A percentile compares a stretch with the other conserved stretches of the same genome.
phyloP scores from a whole-genome alignment of 2,888 invertebrate genomes.

The Eubasilissa splendida region DNA sequence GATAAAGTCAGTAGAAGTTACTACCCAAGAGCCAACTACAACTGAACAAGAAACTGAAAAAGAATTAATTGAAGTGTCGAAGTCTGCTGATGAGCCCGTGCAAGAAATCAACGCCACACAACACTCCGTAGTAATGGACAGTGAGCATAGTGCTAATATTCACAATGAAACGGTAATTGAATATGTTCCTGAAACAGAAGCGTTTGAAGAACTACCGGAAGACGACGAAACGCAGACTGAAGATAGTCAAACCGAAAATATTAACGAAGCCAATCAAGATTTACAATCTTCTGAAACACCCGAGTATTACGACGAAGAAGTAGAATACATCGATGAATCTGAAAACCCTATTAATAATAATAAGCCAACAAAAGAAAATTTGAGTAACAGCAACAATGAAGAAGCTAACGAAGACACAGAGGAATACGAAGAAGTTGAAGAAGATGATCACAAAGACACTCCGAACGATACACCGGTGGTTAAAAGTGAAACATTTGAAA shows the following conservation, averaged over 20 bases:
- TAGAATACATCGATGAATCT: constrained; percentile 59
- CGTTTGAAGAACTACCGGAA: constrained; percentile 62
- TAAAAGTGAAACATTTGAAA: constrained; percentile 68
- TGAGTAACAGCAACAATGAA: constrained; percentile 44
- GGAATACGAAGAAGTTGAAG: constrained; percentile 63
- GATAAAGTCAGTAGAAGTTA: constrained; percentile 65
- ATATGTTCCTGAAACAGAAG: constrained; percentile 68
- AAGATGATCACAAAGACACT: constrained; percentile 61
- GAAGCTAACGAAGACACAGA: constrained; percentile 62
- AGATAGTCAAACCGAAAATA: constrained; percentile 45
- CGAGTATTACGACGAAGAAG: constrained; percentile 60
- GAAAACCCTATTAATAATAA: constrained; percentile 29
- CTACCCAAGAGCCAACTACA: constrained; percentile 50
- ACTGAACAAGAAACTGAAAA: constrained; percentile 25
- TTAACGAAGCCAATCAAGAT: constrained; percentile 53
- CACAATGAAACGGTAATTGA: constrained; percentile 60
- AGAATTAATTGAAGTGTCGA: not conserved
- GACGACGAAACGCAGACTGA: constrained; percentile 61
- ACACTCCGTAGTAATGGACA: constrained; percentile 20
- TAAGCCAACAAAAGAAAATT: not conserved
- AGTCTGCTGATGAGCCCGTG: not conserved
- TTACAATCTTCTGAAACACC: constrained; percentile 53
- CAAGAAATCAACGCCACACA: constrained; percentile 8
- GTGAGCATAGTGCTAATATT: constrained; percentile 60
- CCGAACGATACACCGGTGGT: constrained; percentile 63